phyloP scores from a whole-genome alignment of 2,113 vertebrate genomes.

The Cebidichthys violaceus region DNA sequence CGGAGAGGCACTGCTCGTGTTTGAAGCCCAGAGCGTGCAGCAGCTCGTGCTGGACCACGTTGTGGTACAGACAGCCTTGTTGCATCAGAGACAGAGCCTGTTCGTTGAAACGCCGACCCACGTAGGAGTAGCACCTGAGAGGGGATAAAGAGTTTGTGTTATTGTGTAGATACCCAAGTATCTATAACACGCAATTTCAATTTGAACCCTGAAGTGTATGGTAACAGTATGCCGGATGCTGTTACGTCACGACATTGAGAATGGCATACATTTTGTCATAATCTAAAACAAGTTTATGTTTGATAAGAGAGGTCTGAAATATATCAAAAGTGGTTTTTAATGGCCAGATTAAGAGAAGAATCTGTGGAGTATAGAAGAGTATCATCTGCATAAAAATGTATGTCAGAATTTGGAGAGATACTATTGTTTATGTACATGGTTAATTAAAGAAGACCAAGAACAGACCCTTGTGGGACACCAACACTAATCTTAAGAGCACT shows the following conservation, averaged over 20 bases:
- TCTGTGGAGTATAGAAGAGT: background rate
- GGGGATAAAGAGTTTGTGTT: background rate
- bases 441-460: too few relatives aligned
- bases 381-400: background rate
- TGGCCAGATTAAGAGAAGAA: background rate
- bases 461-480: too few relatives aligned
- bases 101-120: background rate
- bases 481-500: background rate
- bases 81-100: background rate
- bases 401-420: background rate
- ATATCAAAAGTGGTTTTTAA: background rate
- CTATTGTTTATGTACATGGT: background rate
- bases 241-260: too few relatives aligned
- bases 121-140: conserved; percentile 10
- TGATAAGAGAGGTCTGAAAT: background rate
- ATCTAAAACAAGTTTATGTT: too few relatives aligned
- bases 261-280: too few relatives aligned
- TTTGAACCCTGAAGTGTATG: too few relatives aligned
- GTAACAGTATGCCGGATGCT: too few relatives aligned
- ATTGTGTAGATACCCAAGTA: background rate
- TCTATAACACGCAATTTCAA: too few relatives aligned
- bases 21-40: conserved; percentile 1
- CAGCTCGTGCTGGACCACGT: background rate
- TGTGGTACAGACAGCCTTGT: background rate
- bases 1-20: background rate